A percentile compares a stretch with the other conserved stretches of the same genome.
Conservation (phyloP, 2,797 vertebrate genomes). For the Sandelia bainsii region DNA sequence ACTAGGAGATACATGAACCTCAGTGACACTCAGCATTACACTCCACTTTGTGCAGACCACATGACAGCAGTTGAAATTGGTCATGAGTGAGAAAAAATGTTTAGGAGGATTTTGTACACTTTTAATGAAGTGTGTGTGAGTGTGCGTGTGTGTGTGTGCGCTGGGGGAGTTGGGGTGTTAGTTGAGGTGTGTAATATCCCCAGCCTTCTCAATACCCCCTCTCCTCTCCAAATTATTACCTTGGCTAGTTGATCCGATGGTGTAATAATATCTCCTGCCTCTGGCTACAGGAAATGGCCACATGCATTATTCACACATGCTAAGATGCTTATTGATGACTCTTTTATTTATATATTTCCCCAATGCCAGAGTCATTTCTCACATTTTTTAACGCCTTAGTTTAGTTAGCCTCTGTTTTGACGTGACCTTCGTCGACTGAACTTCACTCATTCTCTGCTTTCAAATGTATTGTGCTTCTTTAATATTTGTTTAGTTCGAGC, state of each 20-base stretch:
- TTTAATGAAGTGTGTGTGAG: slow-evolving; percentile 22
- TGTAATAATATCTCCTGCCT: slow-evolving; percentile 82
- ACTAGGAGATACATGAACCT: slow-evolving; percentile 46
- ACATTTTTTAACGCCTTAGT: slow-evolving; percentile 47
- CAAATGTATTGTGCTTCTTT: slow-evolving; percentile 14
- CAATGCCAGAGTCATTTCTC: slow-evolving; percentile 60
- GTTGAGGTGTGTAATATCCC: slow-evolving; percentile 46
- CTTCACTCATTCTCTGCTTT: slow-evolving; percentile 17
- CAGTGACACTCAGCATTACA: slow-evolving; percentile 8
- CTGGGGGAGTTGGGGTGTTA: background rate
- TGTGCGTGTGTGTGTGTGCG: slow-evolving; percentile 14
- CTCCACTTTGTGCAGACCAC: slow-evolving; percentile 12
- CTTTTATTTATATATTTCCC: slow-evolving; percentile 79
- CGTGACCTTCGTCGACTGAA: slow-evolving; percentile 34
- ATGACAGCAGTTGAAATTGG: slow-evolving; percentile 37
- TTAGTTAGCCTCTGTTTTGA: slow-evolving; percentile 61
- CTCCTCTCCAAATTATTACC: slow-evolving; percentile 69
- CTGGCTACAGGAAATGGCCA: slow-evolving; percentile 81
- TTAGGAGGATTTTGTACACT: background rate
- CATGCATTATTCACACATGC: slow-evolving; percentile 84
- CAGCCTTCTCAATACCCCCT: slow-evolving; percentile 32
- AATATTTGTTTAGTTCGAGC: slow-evolving; percentile 18
- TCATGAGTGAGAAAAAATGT: slow-evolving; percentile 29
- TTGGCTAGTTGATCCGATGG: slow-evolving; percentile 74
- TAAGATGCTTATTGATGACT: slow-evolving; percentile 85